Evolutionary conservation across 2,797 vertebrate species (phyloP), one percentile per base, ranked within the genome.

Genomic region (Nannoperca obscura): DNA sequence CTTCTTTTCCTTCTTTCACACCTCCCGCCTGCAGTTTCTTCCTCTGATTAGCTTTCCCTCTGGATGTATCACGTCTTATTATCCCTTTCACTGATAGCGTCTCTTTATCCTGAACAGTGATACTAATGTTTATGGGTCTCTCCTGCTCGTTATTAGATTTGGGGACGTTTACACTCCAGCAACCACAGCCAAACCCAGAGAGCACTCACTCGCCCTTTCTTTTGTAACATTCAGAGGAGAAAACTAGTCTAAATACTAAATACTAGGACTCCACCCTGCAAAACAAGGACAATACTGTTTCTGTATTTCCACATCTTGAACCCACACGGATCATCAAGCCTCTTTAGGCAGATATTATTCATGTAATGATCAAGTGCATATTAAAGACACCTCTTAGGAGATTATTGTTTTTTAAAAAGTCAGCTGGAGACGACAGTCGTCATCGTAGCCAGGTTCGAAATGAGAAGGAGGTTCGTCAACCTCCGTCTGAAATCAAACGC

Each of bases 1-100:
- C 54, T 54, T 44, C 36, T 24, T 36, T 20, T 44, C 32, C 55
- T 54, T 61, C 42, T 15, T 44, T 67, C 54, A 57, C 52, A 54
- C 61, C 50, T 72, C 19, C 47, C 64, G 47, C 49, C 53, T 50
- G 44, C 67, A 0, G n/a, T 46, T 59, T 64, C n/a, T 55, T 27
- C 3, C n/a, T 63, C 46, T 44, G n/a, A 34, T 36, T 24, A 47
- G 8, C 36, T 58, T 15, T 12, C 3, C 11, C 57, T 14, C 38
- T 34, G 50, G 44, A 32, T 74, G 46, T 49, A 50, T 60, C 50
- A 27, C 1, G 13, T 55, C 20, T 27, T 24, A 32, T 19, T 32
- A 32, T 14, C 15, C 42, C 8, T 57, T 36, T 49, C 19, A 32
- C 24, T 49, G 40, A 47, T 14, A 10, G 47, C 6, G 22, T 30